Evolutionary conservation across 2,797 vertebrate species (phyloP), one percentile per base, ranked within the genome.

Genomic region (Neostethus bicornis): DNA sequence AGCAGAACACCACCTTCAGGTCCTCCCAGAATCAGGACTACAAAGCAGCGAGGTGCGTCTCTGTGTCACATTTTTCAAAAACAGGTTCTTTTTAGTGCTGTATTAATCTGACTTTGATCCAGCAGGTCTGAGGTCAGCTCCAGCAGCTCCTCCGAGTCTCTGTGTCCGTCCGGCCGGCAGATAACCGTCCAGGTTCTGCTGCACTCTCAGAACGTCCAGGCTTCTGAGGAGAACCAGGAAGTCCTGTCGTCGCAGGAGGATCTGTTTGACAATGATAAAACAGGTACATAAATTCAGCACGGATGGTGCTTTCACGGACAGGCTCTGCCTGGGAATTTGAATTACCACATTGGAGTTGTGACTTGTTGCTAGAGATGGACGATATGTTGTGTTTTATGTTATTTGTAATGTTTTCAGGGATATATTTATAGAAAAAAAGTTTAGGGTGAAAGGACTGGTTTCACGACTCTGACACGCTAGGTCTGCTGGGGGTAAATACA

Each of bases 211-310:
- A 85, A 61, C 44, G 52, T 70, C 1, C 82, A 83, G 50, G 73
- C 62, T 41, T 68, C 88, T 34, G 70, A 20, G 12, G 75, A 85
- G 34, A 89, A 91, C 44, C 66, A 55, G 3, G 90, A 93, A 66
- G 51, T 94, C 38, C 72, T 91, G 49, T 96, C 94, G 43, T 95
- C 92, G 14, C 96, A 98, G 76, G 92, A 97, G 53, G 97, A 98
- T 65, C 73, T 97, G 84, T 98, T 98, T 74, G 92, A 94, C 0
- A 81, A 88, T 16, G 92, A 87, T 48, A 90, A 79, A 55, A 80
- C 81, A 34, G 87, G 92, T 93, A 37, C 1, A 32, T 43, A 1
- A 11, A 31, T 5, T 10, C 20, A 31, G 31, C 25, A 4, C 10
- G 14, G 4, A 2, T 19, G 16, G 2, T 28, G 14, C 16, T 45